phyloP scores from a whole-genome alignment of 2,888 invertebrate genomes.

The Luperina nickerlii region DNA sequence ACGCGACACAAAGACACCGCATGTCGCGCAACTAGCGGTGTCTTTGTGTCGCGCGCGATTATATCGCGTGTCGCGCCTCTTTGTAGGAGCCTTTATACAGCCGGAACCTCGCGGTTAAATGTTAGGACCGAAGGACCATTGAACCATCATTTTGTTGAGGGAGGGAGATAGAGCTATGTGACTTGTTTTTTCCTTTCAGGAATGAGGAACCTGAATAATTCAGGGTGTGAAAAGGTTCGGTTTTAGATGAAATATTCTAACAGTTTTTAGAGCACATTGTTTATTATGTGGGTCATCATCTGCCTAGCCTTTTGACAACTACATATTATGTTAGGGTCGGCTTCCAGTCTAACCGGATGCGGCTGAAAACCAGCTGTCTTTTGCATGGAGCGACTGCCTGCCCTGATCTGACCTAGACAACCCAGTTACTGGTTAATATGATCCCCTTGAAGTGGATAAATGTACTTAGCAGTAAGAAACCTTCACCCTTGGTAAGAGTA shows the following conservation, averaged over 20 bases:
- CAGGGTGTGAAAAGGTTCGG: neutral
- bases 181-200: slow-evolving; percentile 4
- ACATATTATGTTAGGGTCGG: too few species aligned
- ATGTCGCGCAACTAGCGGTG: too few species aligned
- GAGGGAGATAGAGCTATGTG: slow-evolving; percentile 17
- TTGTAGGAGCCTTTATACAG: slow-evolving; percentile 6
- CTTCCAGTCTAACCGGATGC: neutral
- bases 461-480: too few species aligned
- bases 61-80: too few species aligned
- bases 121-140: slow-evolving; percentile 14
- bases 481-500: neutral
- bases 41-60: too few species aligned
- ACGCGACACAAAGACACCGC: too few species aligned
- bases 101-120: slow-evolving; percentile 17
- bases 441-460: neutral
- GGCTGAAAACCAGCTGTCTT: neutral
- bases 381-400: neutral
- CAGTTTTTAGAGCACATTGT: neutral
- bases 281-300: neutral
- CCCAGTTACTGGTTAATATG: neutral
- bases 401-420: neutral
- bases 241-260: slow-evolving; percentile 1
- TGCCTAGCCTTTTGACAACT: neutral
- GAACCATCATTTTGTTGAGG: slow-evolving; percentile 11
- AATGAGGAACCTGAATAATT: slow-evolving; percentile 7